Conservation (phyloP, 2,888 invertebrate genomes). For the Eupithecia vulgata region DNA sequence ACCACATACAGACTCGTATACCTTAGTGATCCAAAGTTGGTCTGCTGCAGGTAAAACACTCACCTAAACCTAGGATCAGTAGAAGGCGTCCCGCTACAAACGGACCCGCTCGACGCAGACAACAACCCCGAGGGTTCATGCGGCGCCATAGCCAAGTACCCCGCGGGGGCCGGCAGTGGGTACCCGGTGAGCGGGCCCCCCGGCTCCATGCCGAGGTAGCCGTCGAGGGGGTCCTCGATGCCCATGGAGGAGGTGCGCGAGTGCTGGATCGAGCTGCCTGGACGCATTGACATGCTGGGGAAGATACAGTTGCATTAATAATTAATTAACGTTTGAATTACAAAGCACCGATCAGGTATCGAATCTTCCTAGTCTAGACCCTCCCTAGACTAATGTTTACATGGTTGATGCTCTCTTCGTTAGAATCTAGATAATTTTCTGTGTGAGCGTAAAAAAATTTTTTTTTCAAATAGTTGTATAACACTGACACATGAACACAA, state of each 20-base stretch:
- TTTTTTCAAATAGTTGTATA: too few species aligned
- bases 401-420: background rate
- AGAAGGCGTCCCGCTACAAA: constrained; percentile 92
- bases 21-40: too few species aligned
- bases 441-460: too few species aligned
- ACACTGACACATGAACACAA: too few species aligned
- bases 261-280: constrained; percentile 77
- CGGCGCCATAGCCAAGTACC: constrained; percentile 89
- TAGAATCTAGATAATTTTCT: too few species aligned
- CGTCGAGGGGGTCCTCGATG: constrained; percentile 58
- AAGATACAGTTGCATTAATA: background rate
- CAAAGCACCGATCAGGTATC: too few species aligned
- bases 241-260: constrained; percentile 86
- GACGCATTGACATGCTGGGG: constrained; percentile 55
- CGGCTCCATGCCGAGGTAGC: constrained; percentile 61
- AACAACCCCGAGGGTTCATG: constrained; percentile 52
- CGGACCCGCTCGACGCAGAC: constrained; percentile 88
- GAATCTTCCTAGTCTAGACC: too few species aligned
- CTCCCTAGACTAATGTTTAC: background rate
- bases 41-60: constrained; percentile 19
- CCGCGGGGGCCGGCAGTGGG: constrained; percentile 60
- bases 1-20: too few species aligned
- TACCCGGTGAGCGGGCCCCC: background rate
- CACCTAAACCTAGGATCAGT: constrained; percentile 85
- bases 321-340: background rate